Percentiles rank a stretch among this genome's conserved stretches.
phyloP scores from a whole-genome alignment of 2,888 invertebrate genomes.

The Lingula anatina region DNA sequence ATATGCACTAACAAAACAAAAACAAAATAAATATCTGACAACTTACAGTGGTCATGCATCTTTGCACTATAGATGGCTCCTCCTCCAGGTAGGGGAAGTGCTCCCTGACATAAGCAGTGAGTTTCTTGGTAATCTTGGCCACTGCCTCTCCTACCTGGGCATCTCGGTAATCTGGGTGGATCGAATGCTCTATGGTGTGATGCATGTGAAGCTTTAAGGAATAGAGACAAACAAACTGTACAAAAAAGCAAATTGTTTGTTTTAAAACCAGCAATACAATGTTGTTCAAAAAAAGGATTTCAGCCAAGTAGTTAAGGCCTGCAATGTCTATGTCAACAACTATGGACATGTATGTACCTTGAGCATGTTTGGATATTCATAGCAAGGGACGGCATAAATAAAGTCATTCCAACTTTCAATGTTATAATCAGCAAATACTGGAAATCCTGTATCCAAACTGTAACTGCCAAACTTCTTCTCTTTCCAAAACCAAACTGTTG shows the following conservation, averaged over 20 bases:
- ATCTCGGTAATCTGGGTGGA: conserved; percentile 34
- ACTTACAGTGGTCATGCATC: conserved; percentile 48
- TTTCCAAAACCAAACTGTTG: conserved; percentile 39
- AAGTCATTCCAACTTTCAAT: too few relatives aligned
- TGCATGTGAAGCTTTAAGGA: too few relatives aligned
- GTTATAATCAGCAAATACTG: conserved; percentile 18
- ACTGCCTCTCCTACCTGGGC: conserved; percentile 18
- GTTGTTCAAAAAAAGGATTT: too few relatives aligned
- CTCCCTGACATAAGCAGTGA: conserved; percentile 28
- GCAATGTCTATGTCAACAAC: too few relatives aligned
- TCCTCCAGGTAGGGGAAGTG: conserved; percentile 33
- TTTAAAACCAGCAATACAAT: too few relatives aligned
- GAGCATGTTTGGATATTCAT: conserved; percentile 45
- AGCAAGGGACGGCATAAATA: conserved; percentile 36
- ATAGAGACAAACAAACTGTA: too few relatives aligned
- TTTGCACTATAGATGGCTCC: conserved; percentile 35
- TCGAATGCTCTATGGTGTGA: conserved; percentile 30
- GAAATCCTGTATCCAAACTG: conserved; percentile 14
- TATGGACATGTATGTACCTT: too few relatives aligned
- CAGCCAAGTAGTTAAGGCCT: too few relatives aligned
- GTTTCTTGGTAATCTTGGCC: too few relatives aligned
- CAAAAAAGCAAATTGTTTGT: too few relatives aligned
- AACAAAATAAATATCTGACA: too few relatives aligned
- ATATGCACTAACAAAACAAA: too few relatives aligned
- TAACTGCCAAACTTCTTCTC: conserved; percentile 19